Conservation (phyloP, 2,113 vertebrate genomes). For the Amphilophus citrinellus region DNA sequence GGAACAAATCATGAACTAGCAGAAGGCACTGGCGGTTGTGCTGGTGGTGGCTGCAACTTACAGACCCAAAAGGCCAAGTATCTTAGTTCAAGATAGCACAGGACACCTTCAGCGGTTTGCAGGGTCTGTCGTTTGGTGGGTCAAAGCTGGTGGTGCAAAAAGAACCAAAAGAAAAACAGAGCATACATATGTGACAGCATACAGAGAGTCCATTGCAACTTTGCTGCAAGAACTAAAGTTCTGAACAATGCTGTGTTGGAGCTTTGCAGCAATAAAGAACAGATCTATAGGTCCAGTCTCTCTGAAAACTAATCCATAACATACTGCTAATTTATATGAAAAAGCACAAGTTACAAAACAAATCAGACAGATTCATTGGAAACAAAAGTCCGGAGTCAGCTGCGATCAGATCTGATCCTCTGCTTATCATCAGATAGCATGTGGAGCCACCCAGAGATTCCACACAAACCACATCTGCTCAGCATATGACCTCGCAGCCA, state of each 20-base stretch:
- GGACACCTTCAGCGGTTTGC: background rate
- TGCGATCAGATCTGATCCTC: conserved; percentile 57
- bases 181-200: background rate
- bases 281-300: background rate
- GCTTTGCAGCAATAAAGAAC: background rate
- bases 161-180: background rate
- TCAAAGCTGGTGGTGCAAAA: background rate
- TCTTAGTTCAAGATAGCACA: background rate
- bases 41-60: background rate
- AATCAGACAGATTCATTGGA: conserved; percentile 63
- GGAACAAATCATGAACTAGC: background rate
- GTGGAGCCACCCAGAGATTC: conserved; percentile 72
- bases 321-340: background rate
- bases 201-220: background rate
- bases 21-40: background rate
- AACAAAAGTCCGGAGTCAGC: conserved; percentile 47
- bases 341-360: conserved; percentile 36
- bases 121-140: background rate
- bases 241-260: background rate
- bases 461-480: conserved; percentile 71
- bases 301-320: background rate
- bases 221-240: background rate
- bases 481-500: conserved; percentile 62
- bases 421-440: conserved; percentile 67
- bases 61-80: background rate